Base-by-base conservation (phyloP, 2,888 invertebrate genomes). In the Pteria penguin region DNA sequence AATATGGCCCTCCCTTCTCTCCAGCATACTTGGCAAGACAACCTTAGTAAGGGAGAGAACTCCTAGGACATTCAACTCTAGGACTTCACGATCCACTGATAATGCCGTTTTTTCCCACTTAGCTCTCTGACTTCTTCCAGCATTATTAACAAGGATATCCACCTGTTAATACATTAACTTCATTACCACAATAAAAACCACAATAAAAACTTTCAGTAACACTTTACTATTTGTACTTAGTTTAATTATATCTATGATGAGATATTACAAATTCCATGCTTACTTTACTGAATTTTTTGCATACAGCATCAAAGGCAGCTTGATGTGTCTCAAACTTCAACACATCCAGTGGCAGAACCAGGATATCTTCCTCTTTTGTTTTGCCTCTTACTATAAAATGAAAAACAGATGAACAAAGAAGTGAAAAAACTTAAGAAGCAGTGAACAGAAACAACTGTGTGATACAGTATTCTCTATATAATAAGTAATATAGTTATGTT, bases 71-170 rank as follows among this genome's bases (percentile, higher is more conserved):
- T 97, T 96, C 72, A 96, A 89, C 45, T 96, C 95, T 88, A 97
- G 95, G 85, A 96, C 93, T 76, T 95, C 94, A 61, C 93, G 93
- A 90, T 97, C 96, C 0, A 97, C 96, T 57, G 93, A 91, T 0
- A 95, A 79, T 0, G 95, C 94, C 61, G 95, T 96, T 0, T 95
- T 93, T 78, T 95, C 95, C 95, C 95, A 96, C 26, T 91, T 85
- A 0, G 95, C 95, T 79, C 96, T 93, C 90, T 97, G 96, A 5
- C 96, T 95, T 71, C 96, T 92, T 0, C 96, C 96, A 1, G 96
- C 96, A 92, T 97, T 97, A 89, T 96, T 96, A 0, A 97, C 94
- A 52, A 97, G 93, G 73, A 96, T 94, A 89, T 97, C 96, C 57
- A 97, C 91, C 93, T 94, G 90, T 8, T 74, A 63, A 75, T n/a